Percentiles rank a stretch among this genome's conserved stretches.
These are phyloP conservation scores for Crossaster papposus DNA, from an alignment of 53 echinoderm and acorn worm genomes.

Conservation along the genomic window DNA sequence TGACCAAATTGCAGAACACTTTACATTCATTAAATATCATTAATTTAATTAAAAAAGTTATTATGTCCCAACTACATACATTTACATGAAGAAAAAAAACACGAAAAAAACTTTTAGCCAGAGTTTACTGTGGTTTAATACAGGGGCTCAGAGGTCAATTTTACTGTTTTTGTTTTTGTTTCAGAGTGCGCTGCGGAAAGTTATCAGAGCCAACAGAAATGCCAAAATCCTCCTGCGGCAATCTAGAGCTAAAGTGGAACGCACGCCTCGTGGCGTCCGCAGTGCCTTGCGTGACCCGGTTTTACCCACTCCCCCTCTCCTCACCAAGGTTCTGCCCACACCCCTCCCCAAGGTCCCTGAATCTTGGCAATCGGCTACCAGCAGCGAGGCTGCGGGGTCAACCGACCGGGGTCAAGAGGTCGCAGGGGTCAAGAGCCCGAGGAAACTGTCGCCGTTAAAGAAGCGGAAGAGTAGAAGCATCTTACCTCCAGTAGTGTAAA, in stretches of 20 bases:
- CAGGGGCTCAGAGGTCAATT: not conserved
- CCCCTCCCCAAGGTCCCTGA: not conserved
- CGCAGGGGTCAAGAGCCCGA: not conserved
- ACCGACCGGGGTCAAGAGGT: not conserved
- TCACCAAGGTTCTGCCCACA: not conserved
- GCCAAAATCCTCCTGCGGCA: conserved; percentile 12
- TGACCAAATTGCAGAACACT: too few relatives aligned
- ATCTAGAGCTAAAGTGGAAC: conserved; percentile 23
- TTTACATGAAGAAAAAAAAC: too few relatives aligned
- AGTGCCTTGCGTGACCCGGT: not conserved
- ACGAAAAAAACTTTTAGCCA: too few relatives aligned
- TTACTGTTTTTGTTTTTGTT: conserved; percentile 10
- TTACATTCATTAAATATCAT: too few relatives aligned
- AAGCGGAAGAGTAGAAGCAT: conserved; percentile 34
- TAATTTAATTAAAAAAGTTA: too few relatives aligned
- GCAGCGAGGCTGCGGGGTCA: conserved; percentile 2
- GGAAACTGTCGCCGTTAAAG: conserved; percentile 8
- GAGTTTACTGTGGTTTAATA: too few relatives aligned
- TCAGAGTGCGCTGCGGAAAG: conserved; percentile 37
- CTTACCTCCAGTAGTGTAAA: conserved; percentile 22
- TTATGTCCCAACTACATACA: too few relatives aligned
- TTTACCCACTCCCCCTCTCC: not conserved
- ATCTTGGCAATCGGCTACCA: not conserved
- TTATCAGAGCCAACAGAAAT: conserved; percentile 30
- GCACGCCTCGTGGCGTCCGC: conserved; percentile 31